Evolutionary conservation across 2,888 invertebrate genomes (phyloP).

Genomic region (Agapostemon virescens): DNA sequence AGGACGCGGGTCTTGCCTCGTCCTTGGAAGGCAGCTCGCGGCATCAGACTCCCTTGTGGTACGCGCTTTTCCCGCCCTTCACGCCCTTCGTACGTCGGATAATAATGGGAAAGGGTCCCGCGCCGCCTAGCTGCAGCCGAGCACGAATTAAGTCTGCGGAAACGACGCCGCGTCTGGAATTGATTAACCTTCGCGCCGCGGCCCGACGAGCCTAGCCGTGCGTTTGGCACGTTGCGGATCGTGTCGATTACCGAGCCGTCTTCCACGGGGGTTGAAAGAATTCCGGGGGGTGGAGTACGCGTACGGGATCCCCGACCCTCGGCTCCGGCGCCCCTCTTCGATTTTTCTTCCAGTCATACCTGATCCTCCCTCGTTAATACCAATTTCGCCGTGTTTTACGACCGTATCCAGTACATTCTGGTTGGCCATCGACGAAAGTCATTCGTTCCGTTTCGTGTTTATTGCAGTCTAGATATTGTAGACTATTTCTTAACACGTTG

Average conservation of each 20-base stretch:
- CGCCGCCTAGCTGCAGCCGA: conserved; percentile 44
- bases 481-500: no score
- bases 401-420: no score
- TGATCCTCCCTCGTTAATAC: not conserved
- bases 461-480: no score
- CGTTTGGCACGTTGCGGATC: conserved; percentile 30
- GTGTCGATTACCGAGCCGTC: conserved; percentile 22
- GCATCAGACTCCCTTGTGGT: conserved; percentile 67
- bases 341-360: not conserved
- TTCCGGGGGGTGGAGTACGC: not conserved
- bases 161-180: conserved; percentile 63
- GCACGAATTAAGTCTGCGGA: conserved; percentile 65
- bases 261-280: conserved; percentile 8
- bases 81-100: conserved; percentile 60
- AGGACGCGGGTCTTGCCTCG: conserved; percentile 53
- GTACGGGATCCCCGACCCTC: not conserved
- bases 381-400: not conserved
- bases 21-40: conserved; percentile 64
- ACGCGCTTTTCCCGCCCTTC: conserved; percentile 36
- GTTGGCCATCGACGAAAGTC: no score
- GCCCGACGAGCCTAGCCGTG: conserved; percentile 16
- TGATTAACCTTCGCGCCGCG: conserved; percentile 55
- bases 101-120: conserved; percentile 65
- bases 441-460: no score
- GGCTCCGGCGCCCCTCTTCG: not conserved